These are phyloP conservation scores for Sinocyclocheilus anophthalmus DNA, from an alignment of 2,113 vertebrate species.

Conservation along the genomic window DNA sequence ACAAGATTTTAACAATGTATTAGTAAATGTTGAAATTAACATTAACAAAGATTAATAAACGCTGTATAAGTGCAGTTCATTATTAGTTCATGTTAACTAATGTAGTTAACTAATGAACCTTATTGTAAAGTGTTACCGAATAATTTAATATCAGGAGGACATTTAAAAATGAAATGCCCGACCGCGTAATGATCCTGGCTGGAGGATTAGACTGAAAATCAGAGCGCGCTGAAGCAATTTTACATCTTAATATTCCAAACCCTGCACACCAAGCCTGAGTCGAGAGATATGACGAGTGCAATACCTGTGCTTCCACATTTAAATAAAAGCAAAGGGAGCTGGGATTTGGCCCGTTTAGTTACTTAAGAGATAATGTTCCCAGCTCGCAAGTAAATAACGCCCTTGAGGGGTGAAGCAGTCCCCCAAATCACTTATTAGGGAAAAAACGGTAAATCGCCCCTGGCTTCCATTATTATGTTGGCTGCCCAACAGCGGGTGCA, in stretches of 20 bases:
- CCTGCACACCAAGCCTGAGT: constrained; percentile 67
- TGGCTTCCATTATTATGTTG: constrained; percentile 75
- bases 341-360: constrained; percentile 66
- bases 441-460: constrained; percentile 68
- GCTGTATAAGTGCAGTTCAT: too few species aligned
- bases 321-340: constrained; percentile 71
- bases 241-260: constrained; percentile 66
- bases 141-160: constrained; percentile 59
- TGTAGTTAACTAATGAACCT: too few species aligned
- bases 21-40: too few species aligned
- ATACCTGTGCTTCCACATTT: constrained; percentile 72
- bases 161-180: constrained; percentile 67
- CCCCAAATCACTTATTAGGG: constrained; percentile 73
- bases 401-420: constrained; percentile 68
- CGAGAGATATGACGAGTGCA: constrained; percentile 65
- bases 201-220: constrained; percentile 66
- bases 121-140: too few species aligned
- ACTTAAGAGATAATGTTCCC: constrained; percentile 71
- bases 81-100: too few species aligned
- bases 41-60: too few species aligned
- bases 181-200: constrained; percentile 63
- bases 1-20: too few species aligned
- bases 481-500: constrained; percentile 73
- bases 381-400: constrained; percentile 79
- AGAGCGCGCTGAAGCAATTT: constrained; percentile 68